These are phyloP conservation scores for Plecturocebus donacophilus DNA, from an alignment of 2,113 vertebrate genomes.

Conservation along the genomic window DNA sequence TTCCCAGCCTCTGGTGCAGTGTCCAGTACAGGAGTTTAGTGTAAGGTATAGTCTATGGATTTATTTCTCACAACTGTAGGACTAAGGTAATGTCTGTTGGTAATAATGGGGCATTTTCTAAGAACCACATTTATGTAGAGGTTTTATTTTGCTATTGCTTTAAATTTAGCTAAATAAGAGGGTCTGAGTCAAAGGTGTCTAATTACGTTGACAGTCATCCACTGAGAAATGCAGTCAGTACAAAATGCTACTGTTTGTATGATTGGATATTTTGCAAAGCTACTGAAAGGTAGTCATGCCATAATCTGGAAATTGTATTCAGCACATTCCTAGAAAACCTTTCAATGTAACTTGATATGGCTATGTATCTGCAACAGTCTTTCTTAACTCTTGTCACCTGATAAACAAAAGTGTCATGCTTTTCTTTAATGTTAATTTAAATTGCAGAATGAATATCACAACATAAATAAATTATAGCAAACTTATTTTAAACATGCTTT, in stretches of 20 bases:
- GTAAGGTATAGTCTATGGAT: neutral
- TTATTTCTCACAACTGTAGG: slow-evolving; percentile 25
- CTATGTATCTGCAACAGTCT: neutral
- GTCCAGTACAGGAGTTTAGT: neutral
- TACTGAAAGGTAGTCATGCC: neutral
- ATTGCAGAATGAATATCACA: slow-evolving; percentile 30
- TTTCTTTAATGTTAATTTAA: slow-evolving; percentile 25
- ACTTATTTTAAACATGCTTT: slow-evolving; percentile 22
- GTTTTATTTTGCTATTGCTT: slow-evolving; percentile 60
- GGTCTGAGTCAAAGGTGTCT: slow-evolving; percentile 61
- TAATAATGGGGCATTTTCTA: slow-evolving; percentile 69
- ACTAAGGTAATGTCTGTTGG: slow-evolving; percentile 71
- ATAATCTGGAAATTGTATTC: slow-evolving; percentile 41
- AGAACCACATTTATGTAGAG: slow-evolving; percentile 61
- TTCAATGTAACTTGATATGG: neutral
- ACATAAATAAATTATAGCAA: neutral
- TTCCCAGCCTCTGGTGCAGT: slow-evolving; percentile 29
- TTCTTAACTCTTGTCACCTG: slow-evolving; percentile 17
- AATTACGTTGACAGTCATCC: slow-evolving; percentile 63
- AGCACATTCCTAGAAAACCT: slow-evolving; percentile 17
- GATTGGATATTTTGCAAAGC: slow-evolving; percentile 40
- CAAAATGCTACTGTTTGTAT: slow-evolving; percentile 13
- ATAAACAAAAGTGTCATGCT: slow-evolving; percentile 4
- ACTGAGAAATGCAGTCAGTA: slow-evolving; percentile 50
- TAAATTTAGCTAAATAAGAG: slow-evolving; percentile 67